A percentile compares a stretch with the other conserved stretches of the same genome.
Conservation (phyloP, 2,888 invertebrate genomes). For the Bugulina stolonifera region DNA sequence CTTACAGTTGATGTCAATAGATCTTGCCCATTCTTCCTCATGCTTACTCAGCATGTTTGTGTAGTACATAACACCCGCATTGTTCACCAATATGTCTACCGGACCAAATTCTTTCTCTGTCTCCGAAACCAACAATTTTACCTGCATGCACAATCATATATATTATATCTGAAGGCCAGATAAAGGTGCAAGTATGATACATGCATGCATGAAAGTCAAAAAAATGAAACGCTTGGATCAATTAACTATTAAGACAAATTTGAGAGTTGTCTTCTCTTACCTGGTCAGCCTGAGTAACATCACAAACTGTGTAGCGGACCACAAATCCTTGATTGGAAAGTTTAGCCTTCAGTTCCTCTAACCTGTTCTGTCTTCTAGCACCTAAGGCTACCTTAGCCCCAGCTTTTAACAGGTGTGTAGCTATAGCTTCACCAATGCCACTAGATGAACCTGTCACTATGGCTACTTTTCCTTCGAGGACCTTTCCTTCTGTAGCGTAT, state of each 20-base stretch:
- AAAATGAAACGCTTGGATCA: too few species aligned
- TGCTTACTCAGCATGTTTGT: constrained; percentile 50
- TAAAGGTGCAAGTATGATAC: too few species aligned
- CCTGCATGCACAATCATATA: too few species aligned
- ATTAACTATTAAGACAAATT: too few species aligned
- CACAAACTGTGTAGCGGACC: constrained; percentile 46
- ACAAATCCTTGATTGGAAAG: constrained; percentile 41
- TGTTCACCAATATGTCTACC: constrained; percentile 52
- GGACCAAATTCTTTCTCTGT: constrained; percentile 45
- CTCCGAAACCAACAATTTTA: constrained; percentile 41
- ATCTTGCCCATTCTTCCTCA: constrained; percentile 50
- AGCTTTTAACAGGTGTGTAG: constrained; percentile 41
- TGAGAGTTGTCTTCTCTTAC: too few species aligned
- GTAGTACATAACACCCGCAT: constrained; percentile 54
- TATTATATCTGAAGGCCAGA: too few species aligned
- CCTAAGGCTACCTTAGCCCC: constrained; percentile 53
- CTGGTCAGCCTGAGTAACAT: constrained; percentile 46
- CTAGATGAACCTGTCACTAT: constrained; percentile 54
- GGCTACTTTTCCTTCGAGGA: constrained; percentile 45
- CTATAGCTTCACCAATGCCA: constrained; percentile 52
- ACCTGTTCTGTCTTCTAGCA: constrained; percentile 45
- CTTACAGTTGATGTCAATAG: constrained; percentile 53
- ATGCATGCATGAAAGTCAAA: too few species aligned
- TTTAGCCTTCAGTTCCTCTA: constrained; percentile 37
- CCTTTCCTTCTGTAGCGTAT: constrained; percentile 23